phyloP scores from a whole-genome alignment of 2,797 vertebrate species.

The Karalla daura region DNA sequence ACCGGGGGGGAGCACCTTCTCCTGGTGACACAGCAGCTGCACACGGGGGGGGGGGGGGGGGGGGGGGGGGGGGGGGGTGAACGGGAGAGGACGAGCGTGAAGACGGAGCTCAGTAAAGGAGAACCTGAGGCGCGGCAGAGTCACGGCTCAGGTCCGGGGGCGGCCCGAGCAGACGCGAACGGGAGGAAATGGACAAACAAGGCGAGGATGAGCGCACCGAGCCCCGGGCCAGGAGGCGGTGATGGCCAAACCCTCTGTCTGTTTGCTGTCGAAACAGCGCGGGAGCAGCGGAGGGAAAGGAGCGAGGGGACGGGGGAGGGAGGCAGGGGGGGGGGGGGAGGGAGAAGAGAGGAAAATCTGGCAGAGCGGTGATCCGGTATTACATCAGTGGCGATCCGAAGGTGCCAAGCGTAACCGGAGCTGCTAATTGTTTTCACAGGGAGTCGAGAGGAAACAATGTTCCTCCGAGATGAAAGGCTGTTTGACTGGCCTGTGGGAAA shows the following conservation, averaged over 20 bases:
- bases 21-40: constrained; percentile 85
- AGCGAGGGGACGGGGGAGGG: constrained; percentile 10
- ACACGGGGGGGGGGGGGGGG: too few species aligned
- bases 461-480: constrained; percentile 44
- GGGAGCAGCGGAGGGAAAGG: constrained; percentile 34
- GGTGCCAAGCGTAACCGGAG: constrained; percentile 61
- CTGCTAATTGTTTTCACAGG: constrained; percentile 79
- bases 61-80: too few species aligned
- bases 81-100: not conserved
- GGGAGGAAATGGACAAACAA: constrained; percentile 68
- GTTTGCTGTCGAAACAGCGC: constrained; percentile 64
- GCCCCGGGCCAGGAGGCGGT: constrained; percentile 43
- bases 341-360: constrained; percentile 54
- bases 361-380: constrained; percentile 60
- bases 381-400: constrained; percentile 67
- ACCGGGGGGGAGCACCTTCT: constrained; percentile 80
- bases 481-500: constrained; percentile 48
- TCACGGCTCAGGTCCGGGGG: constrained; percentile 29
- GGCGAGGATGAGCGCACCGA: constrained; percentile 41
- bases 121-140: constrained; percentile 23
- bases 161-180: constrained; percentile 38
- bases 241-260: constrained; percentile 70
- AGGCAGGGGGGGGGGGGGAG: constrained; percentile 25
- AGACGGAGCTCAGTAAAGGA: constrained; percentile 20
- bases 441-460: constrained; percentile 65